Percentiles rank a stretch among this genome's conserved stretches.
Conservation (phyloP, 2,797 vertebrate genomes). For the Pangasius mekongensis region DNA sequence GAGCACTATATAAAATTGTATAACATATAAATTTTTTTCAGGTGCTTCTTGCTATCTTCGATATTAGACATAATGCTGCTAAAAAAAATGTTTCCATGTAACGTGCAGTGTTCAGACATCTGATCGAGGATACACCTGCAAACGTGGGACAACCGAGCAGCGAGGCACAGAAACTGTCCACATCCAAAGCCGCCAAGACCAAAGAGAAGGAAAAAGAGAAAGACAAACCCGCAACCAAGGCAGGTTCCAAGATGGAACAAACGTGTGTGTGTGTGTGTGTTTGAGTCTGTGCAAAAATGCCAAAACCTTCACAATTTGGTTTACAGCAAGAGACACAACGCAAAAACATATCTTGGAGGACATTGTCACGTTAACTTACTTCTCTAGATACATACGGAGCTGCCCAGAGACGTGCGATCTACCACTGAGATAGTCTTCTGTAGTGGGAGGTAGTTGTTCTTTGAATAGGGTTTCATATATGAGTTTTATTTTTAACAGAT, state of each 20-base stretch:
- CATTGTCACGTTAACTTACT: background rate
- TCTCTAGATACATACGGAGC: background rate
- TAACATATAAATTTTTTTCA: background rate
- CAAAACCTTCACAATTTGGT: background rate
- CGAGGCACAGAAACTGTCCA: slow-evolving; percentile 70
- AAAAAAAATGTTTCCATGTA: background rate
- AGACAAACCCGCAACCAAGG: slow-evolving; percentile 71
- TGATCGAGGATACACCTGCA: slow-evolving; percentile 66
- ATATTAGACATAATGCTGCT: background rate
- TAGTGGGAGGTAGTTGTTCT: background rate
- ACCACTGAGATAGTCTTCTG: slow-evolving; percentile 9
- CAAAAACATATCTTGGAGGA: background rate
- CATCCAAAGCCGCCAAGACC: slow-evolving; percentile 73
- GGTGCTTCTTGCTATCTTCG: background rate
- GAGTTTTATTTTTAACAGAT: slow-evolving; percentile 37
- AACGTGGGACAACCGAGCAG: slow-evolving; percentile 55
- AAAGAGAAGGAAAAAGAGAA: slow-evolving; percentile 77
- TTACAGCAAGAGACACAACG: background rate
- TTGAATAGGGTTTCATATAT: slow-evolving; percentile 17
- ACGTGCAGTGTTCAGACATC: slow-evolving; percentile 66
- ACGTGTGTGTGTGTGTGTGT: slow-evolving; percentile 51
- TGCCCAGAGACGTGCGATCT: background rate
- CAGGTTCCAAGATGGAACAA: slow-evolving; percentile 52
- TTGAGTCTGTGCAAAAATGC: background rate
- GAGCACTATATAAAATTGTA: background rate